Base-by-base conservation (phyloP, 2,113 vertebrate genomes). In the Syrmaticus mikado region DNA sequence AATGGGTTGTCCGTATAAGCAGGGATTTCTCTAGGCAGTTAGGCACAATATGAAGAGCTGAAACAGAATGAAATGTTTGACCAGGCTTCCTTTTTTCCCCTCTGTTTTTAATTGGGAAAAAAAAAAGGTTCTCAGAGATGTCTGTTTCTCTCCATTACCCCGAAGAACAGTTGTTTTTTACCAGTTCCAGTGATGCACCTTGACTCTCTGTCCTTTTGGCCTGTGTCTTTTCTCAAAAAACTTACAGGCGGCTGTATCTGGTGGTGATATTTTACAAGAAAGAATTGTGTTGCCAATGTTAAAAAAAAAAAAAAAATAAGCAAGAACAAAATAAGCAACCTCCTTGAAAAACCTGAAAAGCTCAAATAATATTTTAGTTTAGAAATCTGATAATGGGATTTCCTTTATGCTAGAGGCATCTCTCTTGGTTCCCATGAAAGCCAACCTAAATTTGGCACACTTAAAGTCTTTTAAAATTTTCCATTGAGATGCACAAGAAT, bases 361-460 rank as follows among this genome's bases (percentile, higher is more conserved):
- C 50, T 96, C 41, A 32, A 77, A 67, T 55, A 90, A 50, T 76
- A 28, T 74, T 93, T 89, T 75, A 61, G 24, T 61, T 85, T 79
- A 60, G 30, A 76, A 30, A 58, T 83, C 60, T 66, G 61, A 34
- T 74, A 82, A 70, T 36, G 64, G 53, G 89, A 62, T 41, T 84
- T 89, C 41, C 58, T 77, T 93, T 85, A 50, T 77, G 68, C 72
- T 83, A 74, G 57, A 92, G 72, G 38, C 50, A 16, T 1, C 0
- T 85, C 32, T 90, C 60, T 24, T 72, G 87, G 24, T 92, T 95
- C 68, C 77, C 61, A 57, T 82, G 68, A 92, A 94, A 93, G 93
- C 60, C 13, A 8, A 57, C 40, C 80, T 92, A 92, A 74, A 86
- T 88, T 40, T 50, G 80, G 80, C 85, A 83, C 41, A 10, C 43